A percentile compares a stretch with the other conserved stretches of the same genome.
phyloP scores from a whole-genome alignment of 2,797 vertebrate species.

The Leptoclinus maculatus region DNA sequence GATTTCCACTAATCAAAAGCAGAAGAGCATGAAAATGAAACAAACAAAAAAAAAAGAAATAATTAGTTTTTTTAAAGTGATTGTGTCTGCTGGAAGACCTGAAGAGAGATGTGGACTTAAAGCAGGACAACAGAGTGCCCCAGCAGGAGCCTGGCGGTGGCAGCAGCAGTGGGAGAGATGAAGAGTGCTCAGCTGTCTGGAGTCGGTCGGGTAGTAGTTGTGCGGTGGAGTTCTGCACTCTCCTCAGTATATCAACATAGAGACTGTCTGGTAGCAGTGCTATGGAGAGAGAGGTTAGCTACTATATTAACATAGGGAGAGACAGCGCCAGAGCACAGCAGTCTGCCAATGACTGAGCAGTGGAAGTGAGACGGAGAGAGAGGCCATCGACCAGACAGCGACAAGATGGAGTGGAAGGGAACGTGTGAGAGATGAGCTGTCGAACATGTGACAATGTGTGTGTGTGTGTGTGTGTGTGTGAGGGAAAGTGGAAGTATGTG shows the following conservation, averaged over 20 bases:
- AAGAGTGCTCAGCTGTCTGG: slow-evolving; percentile 66
- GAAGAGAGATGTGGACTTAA: not conserved
- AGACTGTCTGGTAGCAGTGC: slow-evolving; percentile 73
- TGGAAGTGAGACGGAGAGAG: slow-evolving; percentile 72
- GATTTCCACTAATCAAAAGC: slow-evolving; percentile 43
- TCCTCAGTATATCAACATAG: slow-evolving; percentile 77
- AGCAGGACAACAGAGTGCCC: slow-evolving; percentile 13
- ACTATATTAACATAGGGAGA: slow-evolving; percentile 84
- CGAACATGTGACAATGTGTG: slow-evolving; percentile 76
- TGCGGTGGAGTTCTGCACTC: slow-evolving; percentile 66
- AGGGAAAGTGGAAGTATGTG: slow-evolving; percentile 37
- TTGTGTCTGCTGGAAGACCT: slow-evolving; percentile 19
- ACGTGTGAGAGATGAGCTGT: slow-evolving; percentile 83
- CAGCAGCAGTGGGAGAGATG: slow-evolving; percentile 49
- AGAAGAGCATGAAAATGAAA: slow-evolving; percentile 25
- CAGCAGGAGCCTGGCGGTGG: slow-evolving; percentile 22
- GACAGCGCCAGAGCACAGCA: slow-evolving; percentile 75
- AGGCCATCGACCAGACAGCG: slow-evolving; percentile 82
- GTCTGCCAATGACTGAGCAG: slow-evolving; percentile 74
- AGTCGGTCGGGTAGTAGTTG: slow-evolving; percentile 75
- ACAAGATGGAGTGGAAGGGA: slow-evolving; percentile 81
- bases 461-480: slow-evolving; percentile 21
- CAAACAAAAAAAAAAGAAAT: not conserved
- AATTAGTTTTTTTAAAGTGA: slow-evolving; percentile 9
- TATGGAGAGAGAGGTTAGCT: slow-evolving; percentile 78